phyloP scores from a whole-genome alignment of 2,113 vertebrate species.

The Nesoenas mayeri region DNA sequence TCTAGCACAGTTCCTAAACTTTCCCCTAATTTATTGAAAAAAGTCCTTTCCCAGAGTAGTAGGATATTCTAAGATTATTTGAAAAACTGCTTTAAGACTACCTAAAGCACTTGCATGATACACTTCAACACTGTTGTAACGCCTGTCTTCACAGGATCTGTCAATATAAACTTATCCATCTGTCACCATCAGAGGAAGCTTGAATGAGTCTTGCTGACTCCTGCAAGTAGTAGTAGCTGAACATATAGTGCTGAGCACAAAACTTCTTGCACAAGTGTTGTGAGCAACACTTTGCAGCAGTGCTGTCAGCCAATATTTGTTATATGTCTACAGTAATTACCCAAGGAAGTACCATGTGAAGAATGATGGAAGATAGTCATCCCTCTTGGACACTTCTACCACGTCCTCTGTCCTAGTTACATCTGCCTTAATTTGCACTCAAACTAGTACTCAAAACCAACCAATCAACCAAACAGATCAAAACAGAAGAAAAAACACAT shows the following conservation, averaged over 20 bases:
- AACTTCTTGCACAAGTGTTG: neutral
- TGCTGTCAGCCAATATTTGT: neutral
- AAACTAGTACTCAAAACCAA: neutral
- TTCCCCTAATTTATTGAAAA: neutral
- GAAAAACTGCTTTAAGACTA: neutral
- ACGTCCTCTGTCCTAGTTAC: neutral
- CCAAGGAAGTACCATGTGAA: neutral
- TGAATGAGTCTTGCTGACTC: neutral
- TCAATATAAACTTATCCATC: neutral
- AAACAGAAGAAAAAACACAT: fast-evolving
- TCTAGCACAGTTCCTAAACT: neutral
- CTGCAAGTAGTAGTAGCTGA: neutral
- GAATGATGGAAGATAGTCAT: neutral
- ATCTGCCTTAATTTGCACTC: neutral
- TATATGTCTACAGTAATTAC: neutral
- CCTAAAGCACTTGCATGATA: neutral
- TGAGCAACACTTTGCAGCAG: neutral
- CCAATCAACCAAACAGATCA: no score
- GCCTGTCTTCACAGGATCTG: neutral
- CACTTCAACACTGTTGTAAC: neutral
- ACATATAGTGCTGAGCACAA: neutral
- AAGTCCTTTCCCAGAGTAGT: neutral
- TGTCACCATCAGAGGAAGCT: neutral
- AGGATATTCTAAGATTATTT: neutral
- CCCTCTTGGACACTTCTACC: neutral